Base-by-base conservation (phyloP, 2,888 invertebrate genomes). In the Salticus scenicus region DNA sequence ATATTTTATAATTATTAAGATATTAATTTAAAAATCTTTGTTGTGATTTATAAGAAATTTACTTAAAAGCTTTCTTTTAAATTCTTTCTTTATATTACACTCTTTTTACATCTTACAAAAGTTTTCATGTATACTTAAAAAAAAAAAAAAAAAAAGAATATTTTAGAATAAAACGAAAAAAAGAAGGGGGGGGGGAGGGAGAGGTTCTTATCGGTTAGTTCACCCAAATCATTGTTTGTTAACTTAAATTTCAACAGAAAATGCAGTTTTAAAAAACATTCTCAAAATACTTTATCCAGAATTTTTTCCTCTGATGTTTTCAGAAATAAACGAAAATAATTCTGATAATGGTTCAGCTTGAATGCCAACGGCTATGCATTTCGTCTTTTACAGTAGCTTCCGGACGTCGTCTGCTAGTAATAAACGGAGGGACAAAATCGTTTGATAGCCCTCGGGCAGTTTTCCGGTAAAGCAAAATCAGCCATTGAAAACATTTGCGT, bases 381-480 rank as follows among this genome's bases (percentile, higher is more conserved):
- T 47, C 42, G 42, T 47, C 42, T 47, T 47, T 17, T 47, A 17
- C 42, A 17, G 14, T 47, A 17, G 42, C 42, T 69, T 24, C 7
- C 41, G 33, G 69, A 31, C 37, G 69, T 33, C 33, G 67, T 69
- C 37, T 69, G 69, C 37, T 37, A 12, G 47, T 33, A 78, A 73
- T 66, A 73, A 80, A 80, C 79, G 73, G 66, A 47, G 57, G 64
- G 57, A 31, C 42, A 42, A 80, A 80, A 72, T 80, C 79, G n/a
- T 66, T 73, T 80, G 72, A 80, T 72, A 71, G 71, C 79, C 71
- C 79, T 72, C 79, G n/a, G 64, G 79, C 66, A 72, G 79, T 63
- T 66, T 27, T n/a, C 14, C 42, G 31, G 41, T 30, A 47, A 67
- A 47, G 75, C 42, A 76, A 47, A 78, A 33, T 72, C 79, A 80